Base-by-base conservation (phyloP, 1,140 invertebrate species). In the Trissolcus basalis region DNA sequence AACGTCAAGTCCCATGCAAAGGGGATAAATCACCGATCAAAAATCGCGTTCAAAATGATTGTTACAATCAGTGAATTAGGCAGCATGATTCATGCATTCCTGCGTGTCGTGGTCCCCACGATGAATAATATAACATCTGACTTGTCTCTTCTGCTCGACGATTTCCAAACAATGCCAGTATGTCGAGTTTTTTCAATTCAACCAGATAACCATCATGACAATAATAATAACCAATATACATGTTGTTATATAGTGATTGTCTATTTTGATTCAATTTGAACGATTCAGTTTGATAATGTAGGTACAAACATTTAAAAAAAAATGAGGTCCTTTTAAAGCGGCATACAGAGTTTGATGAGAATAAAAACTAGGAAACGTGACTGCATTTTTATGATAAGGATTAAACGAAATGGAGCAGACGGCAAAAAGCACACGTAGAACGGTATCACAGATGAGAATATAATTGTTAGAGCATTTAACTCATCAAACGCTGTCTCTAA, bases 81-180 rank as follows among this genome's bases (percentile, higher is more conserved):
- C 71, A 85, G 85, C 81, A 86, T 87, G 85, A 87, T 86, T 82
- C 79, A 81, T 77, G 60, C 81, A 85, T 86, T 86, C 83, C 81
- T 77, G 1, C 32, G 72, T 68, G 67, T 74, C 77, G 65, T 54
- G 63, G 61, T 74, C 70, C 48, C 50, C 51, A 59, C 48, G 44
- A 78, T 73, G 56, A 79, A 74, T 78, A 78, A 77, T 74, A 27
- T 27, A 72, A 58, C 58, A 58, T 63, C 68, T 56, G 59, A 50
- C 59, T 71, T 58, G 59, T 71, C 45, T 70, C 19, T 27, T 70
- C 43, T 50, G 43, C 13, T 58, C 44, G 47, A 27, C 19, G 19
- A 27, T 27, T 27, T 27, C 19, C 19, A 27, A 27, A 27, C 19
- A 27, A 27, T 27, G n/a, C n/a, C n/a, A n/a, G n/a, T n/a, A n/a